Percentiles rank a stretch among this genome's conserved stretches.
These are phyloP conservation scores for Drosophila mettleri DNA, from an alignment of 2,888 invertebrate species.

Conservation along the genomic window DNA sequence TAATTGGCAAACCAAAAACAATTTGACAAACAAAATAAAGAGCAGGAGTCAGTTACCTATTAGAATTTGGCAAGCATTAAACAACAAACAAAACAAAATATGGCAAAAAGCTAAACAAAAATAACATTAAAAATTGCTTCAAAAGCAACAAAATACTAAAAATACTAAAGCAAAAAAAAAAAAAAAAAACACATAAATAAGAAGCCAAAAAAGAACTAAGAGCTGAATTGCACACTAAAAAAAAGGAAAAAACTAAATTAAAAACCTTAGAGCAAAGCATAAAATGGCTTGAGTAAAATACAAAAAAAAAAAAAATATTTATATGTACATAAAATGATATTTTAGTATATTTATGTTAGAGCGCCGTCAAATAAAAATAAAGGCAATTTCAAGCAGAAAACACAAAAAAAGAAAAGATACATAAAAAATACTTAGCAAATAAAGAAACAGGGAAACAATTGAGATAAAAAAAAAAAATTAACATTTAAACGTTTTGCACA, in stretches of 20 bases:
- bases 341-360: slow-evolving; percentile 78
- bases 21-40: slow-evolving; percentile 80
- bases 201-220: slow-evolving; percentile 41
- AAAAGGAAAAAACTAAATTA: slow-evolving; percentile 18
- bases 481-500: slow-evolving; percentile 77
- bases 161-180: slow-evolving; percentile 30
- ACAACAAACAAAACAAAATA: slow-evolving; percentile 35
- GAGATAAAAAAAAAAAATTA: slow-evolving; percentile 72
- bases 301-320: slow-evolving; percentile 53
- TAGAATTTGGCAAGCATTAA: slow-evolving; percentile 78
- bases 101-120: slow-evolving; percentile 36
- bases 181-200: not conserved
- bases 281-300: slow-evolving; percentile 52
- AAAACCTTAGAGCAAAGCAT: slow-evolving; percentile 46
- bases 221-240: slow-evolving; percentile 48
- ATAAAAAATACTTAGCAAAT: slow-evolving; percentile 73
- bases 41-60: slow-evolving; percentile 85
- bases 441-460: slow-evolving; percentile 83
- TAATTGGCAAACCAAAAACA: slow-evolving; percentile 75
- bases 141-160: slow-evolving; percentile 69
- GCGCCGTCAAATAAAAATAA: slow-evolving; percentile 55
- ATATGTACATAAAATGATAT: slow-evolving; percentile 71
- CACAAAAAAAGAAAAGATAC: slow-evolving; percentile 40
- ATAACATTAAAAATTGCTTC: slow-evolving; percentile 62
- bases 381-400: slow-evolving; percentile 47